Base-by-base conservation (phyloP, 2,113 vertebrate species). In the Trochalopteron elliotii region DNA sequence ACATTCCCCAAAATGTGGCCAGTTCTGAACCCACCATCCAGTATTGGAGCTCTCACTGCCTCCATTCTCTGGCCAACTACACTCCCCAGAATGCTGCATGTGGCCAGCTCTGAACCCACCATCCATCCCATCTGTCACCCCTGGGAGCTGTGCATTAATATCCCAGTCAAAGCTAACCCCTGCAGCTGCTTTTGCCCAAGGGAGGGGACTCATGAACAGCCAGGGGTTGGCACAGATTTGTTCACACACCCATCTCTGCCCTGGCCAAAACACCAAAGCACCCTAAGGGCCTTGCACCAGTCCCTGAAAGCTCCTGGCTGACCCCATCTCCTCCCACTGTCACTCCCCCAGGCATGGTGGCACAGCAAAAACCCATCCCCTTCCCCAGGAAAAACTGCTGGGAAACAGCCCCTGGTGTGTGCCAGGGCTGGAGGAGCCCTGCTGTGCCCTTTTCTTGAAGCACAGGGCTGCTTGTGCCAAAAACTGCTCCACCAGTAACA, bases 21-120 rank as follows among this genome's bases (percentile, higher is more conserved):
- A 39, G 37, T 39, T 39, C 37, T 39, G 1, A 25, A 10, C 52
- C 52, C 37, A 39, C 37, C 37, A 39, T 39, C 55, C 0, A 0
- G 0, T 3, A 12, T 0, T 6, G 30, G 17, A 40, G 5, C 27
- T 22, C 35, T 25, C 65, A n/a, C 1, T 8, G 8, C 44, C 69
- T n/a, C 27, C 19, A 2, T 13, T 9, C 76, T 24, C 2, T 5
- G 21, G 24, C 59, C n/a, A 23, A 1, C 63, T 12, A 8, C 1
- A 14, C 12, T n/a, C 64, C 68, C 88, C 85, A 42, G 30, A 82
- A 37, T 0, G 2, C 65, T 64, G 45, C 50, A 7, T 0, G 5
- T 13, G 49, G 59, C 59, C 2, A 3, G 57, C 78, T 78, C 55
- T 64, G 75, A 17, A 15, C 22, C 55, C 22, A 3, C 3, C 5